Evolutionary conservation across 2,113 vertebrate species (phyloP).

Genomic region (Brachionichthys hirsutus): DNA sequence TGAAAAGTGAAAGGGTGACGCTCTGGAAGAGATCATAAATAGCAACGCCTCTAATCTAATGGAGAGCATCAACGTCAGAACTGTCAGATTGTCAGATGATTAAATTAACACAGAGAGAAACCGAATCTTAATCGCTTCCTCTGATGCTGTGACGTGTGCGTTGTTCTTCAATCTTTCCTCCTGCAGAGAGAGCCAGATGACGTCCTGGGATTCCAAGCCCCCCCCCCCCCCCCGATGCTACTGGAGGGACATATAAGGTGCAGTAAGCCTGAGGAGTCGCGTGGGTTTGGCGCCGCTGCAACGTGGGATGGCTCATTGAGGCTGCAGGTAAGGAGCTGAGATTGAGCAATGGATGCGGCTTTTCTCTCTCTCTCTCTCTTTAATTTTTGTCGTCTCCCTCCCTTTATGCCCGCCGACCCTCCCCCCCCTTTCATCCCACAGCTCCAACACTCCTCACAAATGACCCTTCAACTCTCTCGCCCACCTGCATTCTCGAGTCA

Average conservation of each 20-base stretch:
- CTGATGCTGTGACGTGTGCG: constrained; percentile 45
- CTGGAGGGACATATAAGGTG: constrained; percentile 51
- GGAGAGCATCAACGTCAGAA: no score
- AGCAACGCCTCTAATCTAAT: no score
- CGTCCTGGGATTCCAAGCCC: constrained; percentile 50
- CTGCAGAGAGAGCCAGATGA: constrained; percentile 39
- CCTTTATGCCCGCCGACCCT: constrained; percentile 8
- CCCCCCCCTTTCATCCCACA: constrained; percentile 3
- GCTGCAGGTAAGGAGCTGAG: constrained; percentile 62
- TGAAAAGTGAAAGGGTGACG: no score
- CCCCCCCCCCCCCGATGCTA: constrained; percentile 39
- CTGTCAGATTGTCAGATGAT: neutral
- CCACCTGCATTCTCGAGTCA: constrained; percentile 28
- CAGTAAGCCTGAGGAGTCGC: constrained; percentile 67
- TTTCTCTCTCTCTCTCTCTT: constrained; percentile 39
- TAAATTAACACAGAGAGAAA: constrained; percentile 9
- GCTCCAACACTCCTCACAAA: constrained; percentile 27
- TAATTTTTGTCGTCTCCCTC: constrained; percentile 34
- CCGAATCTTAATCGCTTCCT: constrained; percentile 36
- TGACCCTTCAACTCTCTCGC: constrained; percentile 9
- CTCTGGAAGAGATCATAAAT: no score
- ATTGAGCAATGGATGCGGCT: constrained; percentile 70
- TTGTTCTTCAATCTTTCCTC: constrained; percentile 59
- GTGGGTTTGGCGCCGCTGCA: constrained; percentile 58
- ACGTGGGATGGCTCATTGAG: constrained; percentile 66